Evolutionary conservation across 2,113 vertebrate species (phyloP), one percentile per base, ranked within the genome.

Genomic region (Oxygymnocypris stewartii): DNA sequence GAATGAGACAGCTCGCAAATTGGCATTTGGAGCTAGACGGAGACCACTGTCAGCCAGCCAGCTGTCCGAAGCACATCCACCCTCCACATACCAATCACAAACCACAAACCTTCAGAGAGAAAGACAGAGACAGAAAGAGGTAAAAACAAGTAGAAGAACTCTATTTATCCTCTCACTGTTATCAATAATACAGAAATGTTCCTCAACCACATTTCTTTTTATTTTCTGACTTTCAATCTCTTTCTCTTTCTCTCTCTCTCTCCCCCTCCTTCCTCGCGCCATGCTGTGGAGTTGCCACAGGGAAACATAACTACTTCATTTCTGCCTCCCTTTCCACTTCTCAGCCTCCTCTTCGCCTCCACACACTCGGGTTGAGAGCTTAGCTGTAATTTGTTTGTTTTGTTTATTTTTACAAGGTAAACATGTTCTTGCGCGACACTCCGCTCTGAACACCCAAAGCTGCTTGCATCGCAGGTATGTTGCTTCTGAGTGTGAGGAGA

Each of bases 1-100:
- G 87, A 90, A 88, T 86, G 73, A 91, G 89, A 90, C 89, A 89
- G 85, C 81, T 73, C 82, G 86, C 88, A 91, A 88, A 89, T 89
- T 88, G 88, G 89, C 84, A 85, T 88, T 82, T 63, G 49, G 78
- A 75, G 82, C 77, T 74, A 81, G 80, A 85, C 73, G 73, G 67
- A 87, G 82, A 85, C 73, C 61, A 44, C 85, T 83, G 87, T 81
- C 87, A 87, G 57, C 54, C 6, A 42, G 25, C 74, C 42, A 14
- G 47, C 71, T 86, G 63, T 82, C 25, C 44, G 1, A 69, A 44
- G 3, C 82, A 80, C 86, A 84, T 71, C 69, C 28, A 84, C 81
- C 65, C n/a, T 78, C 69, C 51, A 74, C 59, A 80, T 73, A 80
- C 31, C 82, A 84, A 47, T 59, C 31, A 75, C 75, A 63, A 79